Evolutionary conservation across 2,888 invertebrate species (phyloP), one percentile per base, ranked within the genome.

Genomic region (Chrysopilus asiliformis): DNA sequence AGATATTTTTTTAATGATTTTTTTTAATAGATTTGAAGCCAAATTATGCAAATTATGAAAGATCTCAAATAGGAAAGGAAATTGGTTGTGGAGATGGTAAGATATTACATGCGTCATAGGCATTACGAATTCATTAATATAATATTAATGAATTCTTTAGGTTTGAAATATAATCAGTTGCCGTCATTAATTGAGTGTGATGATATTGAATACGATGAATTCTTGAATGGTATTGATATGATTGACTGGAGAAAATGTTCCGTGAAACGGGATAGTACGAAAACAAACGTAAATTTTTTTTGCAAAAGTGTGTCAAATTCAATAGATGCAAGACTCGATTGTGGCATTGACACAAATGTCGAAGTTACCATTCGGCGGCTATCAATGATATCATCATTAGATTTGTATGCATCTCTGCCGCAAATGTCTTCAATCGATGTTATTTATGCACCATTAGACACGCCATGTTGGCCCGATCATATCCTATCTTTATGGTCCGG

Each of bases 141-240:
- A 36, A 40, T 30, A 15, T 38, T 13, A 32, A 25, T 36, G 22
- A 33, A 38, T 24, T 33, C n/a, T 47, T 9, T 46, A 56, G 56
- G 52, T 22, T 53, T 51, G 3, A 60, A 60, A 47, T 59, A 58
- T 43, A 57, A 58, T 15, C 68, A 68, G 43, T 55, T 81, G 30
- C 76, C 79, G 1, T 80, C 80, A 13, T 68, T 83, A 10, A 73
- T 77, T 22, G 85, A 85, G 53, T 82, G 81, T 1, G 85, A 85
- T 43, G 85, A 85, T 51, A 82, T 82, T 1, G 85, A 85, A 49
- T 68, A 80, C 2, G 85, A 85, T 51, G 84, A 83, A 47, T 74
- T 81, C 42, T 61, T 82, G 1, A 82, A 80, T 44, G 76, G 76
- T 43, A 71, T 76, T 42, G 76, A 76, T 47, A 71, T 76, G 44